These are phyloP conservation scores for Leptinotarsa defecta DNA, from an alignment of 1,140 invertebrate genomes.

Conservation along the genomic window DNA sequence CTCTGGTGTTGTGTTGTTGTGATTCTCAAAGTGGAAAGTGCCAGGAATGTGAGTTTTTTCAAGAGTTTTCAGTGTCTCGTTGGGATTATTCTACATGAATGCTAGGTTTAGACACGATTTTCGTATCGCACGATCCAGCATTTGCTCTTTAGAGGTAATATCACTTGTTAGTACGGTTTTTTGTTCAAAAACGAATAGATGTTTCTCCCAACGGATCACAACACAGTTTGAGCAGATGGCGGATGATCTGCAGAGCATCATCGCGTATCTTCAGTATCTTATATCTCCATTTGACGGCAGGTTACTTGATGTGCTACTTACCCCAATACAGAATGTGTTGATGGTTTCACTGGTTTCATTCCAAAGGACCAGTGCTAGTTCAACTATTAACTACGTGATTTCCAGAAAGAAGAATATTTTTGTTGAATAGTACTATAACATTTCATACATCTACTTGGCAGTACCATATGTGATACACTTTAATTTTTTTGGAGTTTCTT, in stretches of 20 bases:
- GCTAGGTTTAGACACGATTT: conserved; percentile 18
- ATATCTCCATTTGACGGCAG: neutral
- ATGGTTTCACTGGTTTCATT: neutral
- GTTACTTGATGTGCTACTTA: conserved; percentile 3
- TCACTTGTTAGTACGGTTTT: neutral
- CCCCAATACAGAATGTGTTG: neutral
- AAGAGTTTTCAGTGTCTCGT: conserved; percentile 1
- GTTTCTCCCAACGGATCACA: neutral
- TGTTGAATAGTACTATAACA: too few relatives aligned
- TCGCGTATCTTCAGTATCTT: neutral
- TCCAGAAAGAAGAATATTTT: too few relatives aligned
- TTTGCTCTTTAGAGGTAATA: conserved; percentile 25
- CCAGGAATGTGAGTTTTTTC: conserved; percentile 13
- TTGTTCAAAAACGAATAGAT: neutral
- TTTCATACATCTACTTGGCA: too few relatives aligned
- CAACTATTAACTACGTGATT: too few relatives aligned
- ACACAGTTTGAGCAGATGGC: neutral
- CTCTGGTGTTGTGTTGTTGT: conserved; percentile 16
- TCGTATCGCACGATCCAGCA: conserved; percentile 15
- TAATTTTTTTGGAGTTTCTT: too few relatives aligned
- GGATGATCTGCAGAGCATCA: neutral
- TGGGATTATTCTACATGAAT: conserved; percentile 21
- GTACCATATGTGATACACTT: too few relatives aligned
- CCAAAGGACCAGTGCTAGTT: too few relatives aligned
- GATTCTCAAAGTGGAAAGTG: neutral